Base-by-base conservation (phyloP, 1,140 invertebrate species). In the Sinella curviseta region DNA sequence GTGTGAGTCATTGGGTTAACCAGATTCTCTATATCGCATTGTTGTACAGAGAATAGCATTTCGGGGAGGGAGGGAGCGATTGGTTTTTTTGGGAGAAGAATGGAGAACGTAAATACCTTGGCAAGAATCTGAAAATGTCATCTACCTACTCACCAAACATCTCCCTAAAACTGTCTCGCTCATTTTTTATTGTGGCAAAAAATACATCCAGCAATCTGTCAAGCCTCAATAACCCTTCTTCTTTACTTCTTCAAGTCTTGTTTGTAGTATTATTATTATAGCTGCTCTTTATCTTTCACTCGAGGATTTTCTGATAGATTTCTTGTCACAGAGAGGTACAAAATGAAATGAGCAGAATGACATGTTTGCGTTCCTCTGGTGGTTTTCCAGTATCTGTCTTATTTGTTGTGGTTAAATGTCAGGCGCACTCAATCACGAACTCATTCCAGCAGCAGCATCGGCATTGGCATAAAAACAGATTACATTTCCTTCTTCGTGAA, bases 1-100 rank as follows among this genome's bases (percentile, higher is more conserved):
- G 65, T 70, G 65, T 70, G 65, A 70, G 65, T 70, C 65, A 70
- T 1, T 70, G 65, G 65, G 65, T 70, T 70, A 70, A 70, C 65
- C 65, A 70, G 65, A 70, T 70, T n/a, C n/a, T n/a, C n/a, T n/a
- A n/a, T n/a, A n/a, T n/a, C n/a, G n/a, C n/a, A n/a, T n/a, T n/a
- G n/a, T n/a, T n/a, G n/a, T n/a, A n/a, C n/a, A n/a, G n/a, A n/a
- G n/a, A n/a, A n/a, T n/a, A n/a, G n/a, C n/a, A n/a, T n/a, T n/a
- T n/a, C n/a, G n/a, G n/a, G n/a, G n/a, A n/a, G n/a, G n/a, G n/a
- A n/a, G n/a, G 57, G 24, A 65, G 8, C 57, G 24, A 14, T 8
- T 17, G 24, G 3, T 26, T 65, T 65, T 16, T 65, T 65, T 16
- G 26, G 24, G 24, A 26, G 57, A 26, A 26, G 39, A 48, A 48